These are phyloP conservation scores for Procambarus virginalis DNA, from an alignment of 1,140 invertebrate species.

Conservation along the genomic window DNA sequence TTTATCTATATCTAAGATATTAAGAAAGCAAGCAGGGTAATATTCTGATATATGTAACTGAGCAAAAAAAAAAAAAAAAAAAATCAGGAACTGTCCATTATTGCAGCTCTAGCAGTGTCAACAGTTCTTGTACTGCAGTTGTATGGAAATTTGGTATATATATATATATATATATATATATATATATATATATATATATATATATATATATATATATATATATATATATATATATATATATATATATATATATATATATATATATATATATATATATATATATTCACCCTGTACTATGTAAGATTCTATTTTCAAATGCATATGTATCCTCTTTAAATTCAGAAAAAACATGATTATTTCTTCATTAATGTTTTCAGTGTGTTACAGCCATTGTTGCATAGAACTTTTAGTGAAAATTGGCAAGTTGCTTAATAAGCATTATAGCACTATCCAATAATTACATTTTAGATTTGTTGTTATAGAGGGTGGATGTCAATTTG, in stretches of 20 bases:
- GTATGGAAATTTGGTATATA: background rate
- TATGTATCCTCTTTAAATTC: background rate
- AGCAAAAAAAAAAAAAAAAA: background rate
- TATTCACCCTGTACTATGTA: background rate
- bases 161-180: too few species aligned
- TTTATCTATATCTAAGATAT: background rate
- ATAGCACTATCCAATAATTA: background rate
- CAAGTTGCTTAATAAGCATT: background rate
- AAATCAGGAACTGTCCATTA: background rate
- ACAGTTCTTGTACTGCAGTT: slow-evolving; percentile 22
- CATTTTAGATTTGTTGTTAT: background rate
- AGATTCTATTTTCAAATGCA: slow-evolving; percentile 1
- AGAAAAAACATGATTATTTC: background rate
- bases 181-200: too few species aligned
- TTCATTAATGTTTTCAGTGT: background rate
- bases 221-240: too few species aligned
- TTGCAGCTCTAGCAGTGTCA: slow-evolving; percentile 14
- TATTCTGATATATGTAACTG: background rate
- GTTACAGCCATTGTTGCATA: background rate
- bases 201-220: too few species aligned
- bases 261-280: too few species aligned
- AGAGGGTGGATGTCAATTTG: background rate
- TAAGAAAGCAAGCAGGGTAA: background rate
- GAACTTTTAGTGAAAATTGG: background rate
- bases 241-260: too few species aligned